Base-by-base conservation (phyloP, 2,797 vertebrate species). In the Sardinella longiceps region DNA sequence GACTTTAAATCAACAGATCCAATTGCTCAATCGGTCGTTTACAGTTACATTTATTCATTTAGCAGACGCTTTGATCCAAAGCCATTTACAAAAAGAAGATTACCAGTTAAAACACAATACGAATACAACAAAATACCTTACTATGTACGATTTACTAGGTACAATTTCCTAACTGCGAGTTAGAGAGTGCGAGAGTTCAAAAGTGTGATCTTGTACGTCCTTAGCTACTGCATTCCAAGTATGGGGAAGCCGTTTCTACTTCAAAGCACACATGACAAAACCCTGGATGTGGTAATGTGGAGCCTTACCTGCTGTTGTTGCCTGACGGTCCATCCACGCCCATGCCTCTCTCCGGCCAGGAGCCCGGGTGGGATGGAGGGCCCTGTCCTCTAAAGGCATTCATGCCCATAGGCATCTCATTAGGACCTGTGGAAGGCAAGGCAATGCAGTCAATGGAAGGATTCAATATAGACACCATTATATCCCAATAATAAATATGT, bases 311-410 rank as follows among this genome's bases (percentile, higher is more conserved):
- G 94, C 90, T 97, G 88, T 90, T 97, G 88, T 94, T 92, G 20
- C 85, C 91, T 81, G 88, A 92, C 18, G 90, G 88, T 90, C 94
- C 88, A 11, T 99, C 98, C 93, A 97, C 91, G 77, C 95, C 93
- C 84, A 97, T 91, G 85, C 96, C 92, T 90, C 92, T 94, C 50
- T 99, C 97, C 58, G 97, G 94, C 98, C 98, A 99, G 9, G 97
- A 95, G 53, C 96, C 95, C 12, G 97, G 95, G 28, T 95, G 97
- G 87, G 94, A 96, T 23, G 96, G 90, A 45, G 95, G 94, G 23
- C 94, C 95, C 83, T 95, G 94, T 50, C 95, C 97, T 87, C 95
- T 93, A 86, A 97, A 99, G 0, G 92, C 95, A 87, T 92, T 97
- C 93, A 98, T 95, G n/a, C 94, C 92, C 91, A 98, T 93, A 83